These are phyloP conservation scores for Bimastos eiseni DNA, from an alignment of 2,888 invertebrate species.

Conservation along the genomic window DNA sequence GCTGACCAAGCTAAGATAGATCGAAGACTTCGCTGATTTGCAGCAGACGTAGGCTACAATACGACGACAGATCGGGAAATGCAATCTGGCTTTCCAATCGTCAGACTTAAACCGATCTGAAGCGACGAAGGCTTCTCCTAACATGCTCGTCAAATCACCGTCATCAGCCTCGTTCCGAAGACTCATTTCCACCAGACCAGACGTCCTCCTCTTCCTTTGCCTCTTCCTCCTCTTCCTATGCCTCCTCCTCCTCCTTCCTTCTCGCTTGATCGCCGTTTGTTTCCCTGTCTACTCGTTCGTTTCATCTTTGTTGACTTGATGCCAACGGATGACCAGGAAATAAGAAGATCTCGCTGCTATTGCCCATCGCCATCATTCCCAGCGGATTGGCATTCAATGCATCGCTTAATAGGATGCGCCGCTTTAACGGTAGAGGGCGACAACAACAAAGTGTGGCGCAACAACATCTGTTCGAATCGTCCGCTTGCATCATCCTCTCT, in stretches of 20 bases:
- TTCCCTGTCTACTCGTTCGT: neutral
- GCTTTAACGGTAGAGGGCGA: neutral
- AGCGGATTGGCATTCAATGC: neutral
- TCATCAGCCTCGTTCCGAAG: neutral
- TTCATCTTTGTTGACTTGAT: neutral
- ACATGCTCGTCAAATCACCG: constrained; percentile 1
- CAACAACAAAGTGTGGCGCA: neutral
- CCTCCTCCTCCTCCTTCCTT: neutral
- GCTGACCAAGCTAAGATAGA: neutral
- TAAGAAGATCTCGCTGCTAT: neutral
- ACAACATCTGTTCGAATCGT: neutral
- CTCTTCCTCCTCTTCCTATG: neutral
- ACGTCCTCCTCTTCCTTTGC: neutral
- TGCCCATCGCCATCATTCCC: neutral
- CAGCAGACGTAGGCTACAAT: neutral
- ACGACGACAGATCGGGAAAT: neutral
- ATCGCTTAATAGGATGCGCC: neutral
- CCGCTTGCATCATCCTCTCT: neutral
- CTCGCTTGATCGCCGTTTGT: neutral
- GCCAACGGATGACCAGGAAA: neutral
- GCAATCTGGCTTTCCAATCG: neutral
- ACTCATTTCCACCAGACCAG: neutral
- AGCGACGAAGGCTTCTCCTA: neutral
- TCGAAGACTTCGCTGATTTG: neutral
- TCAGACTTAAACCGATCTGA: neutral